Base-by-base conservation (phyloP, 2,113 vertebrate species). In the Urocynchramus pylzowi region DNA sequence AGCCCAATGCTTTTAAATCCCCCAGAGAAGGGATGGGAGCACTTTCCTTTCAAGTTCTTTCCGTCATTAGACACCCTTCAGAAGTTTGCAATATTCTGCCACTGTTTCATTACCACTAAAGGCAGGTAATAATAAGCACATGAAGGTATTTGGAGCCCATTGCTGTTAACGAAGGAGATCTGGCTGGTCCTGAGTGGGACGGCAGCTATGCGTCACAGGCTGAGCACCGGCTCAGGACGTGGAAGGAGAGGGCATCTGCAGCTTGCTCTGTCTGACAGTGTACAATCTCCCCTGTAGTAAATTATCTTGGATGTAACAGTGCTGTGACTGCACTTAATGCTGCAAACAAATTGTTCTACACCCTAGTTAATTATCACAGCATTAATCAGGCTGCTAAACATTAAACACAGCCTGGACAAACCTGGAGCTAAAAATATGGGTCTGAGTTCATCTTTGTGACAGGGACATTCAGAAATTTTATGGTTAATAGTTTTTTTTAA, bases 51-150 rank as follows among this genome's bases (percentile, higher is more conserved):
- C 90, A 65, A 57, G 93, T 87, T n/a, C 33, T 89, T 60, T 90
- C 95, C 92, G 41, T 95, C 97, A 97, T 98, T 98, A 98, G 97
- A 98, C 97, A 98, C 97, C 98, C 98, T 98, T 96, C 97, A 98
- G 96, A 95, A 94, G 95, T 97, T 97, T 80, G 95, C 96, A 89
- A 96, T 98, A 95, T 97, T 97, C 97, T 96, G 94, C 93, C 74
- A 91, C 94, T 53, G 67, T 97, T 97, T 96, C 95, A 65, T 97
- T 97, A 87, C 96, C 98, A 97, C 98, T 98, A 98, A 97, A 97
- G 95, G 81, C 92, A 86, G 96, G 93, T 95, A 97, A 95, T 97
- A 96, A 97, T 89, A 95, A 96, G 87, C 59, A 95, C 68, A 67
- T 69, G 91, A 95, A 97, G 97, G 97, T 95, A 94, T 97, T 97